Percentiles rank a stretch among this genome's conserved stretches.
Conservation (phyloP, 1,140 invertebrate species). For the Drosophila pseudoananassae region DNA sequence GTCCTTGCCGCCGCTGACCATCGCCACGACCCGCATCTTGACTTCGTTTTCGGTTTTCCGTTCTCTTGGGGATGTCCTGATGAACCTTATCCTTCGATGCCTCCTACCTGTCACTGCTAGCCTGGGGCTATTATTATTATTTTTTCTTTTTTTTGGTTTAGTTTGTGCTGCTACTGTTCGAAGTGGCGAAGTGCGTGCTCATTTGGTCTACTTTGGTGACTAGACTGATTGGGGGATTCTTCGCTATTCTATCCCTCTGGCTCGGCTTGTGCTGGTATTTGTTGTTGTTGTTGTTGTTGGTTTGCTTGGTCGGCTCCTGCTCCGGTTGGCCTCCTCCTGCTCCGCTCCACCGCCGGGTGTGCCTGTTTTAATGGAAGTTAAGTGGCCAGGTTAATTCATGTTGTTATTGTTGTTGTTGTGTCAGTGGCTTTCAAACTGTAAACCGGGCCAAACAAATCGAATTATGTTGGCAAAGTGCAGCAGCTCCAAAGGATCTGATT, state of each 20-base stretch:
- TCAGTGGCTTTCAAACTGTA: conserved; percentile 18
- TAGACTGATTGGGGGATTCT: conserved; percentile 46
- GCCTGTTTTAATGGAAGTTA: not conserved
- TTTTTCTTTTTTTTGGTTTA: conserved; percentile 54
- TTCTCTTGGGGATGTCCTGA: not conserved
- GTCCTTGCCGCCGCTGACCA: conserved; percentile 99
- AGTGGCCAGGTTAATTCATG: conserved; percentile 16
- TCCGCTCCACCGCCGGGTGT: conserved; percentile 9
- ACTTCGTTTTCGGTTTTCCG: not conserved
- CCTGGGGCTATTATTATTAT: not conserved
- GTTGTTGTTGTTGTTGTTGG: not conserved
- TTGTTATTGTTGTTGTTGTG: conserved; percentile 11
- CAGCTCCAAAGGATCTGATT: conserved; percentile 30
- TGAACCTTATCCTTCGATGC: not conserved
- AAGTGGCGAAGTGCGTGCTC: conserved; percentile 54
- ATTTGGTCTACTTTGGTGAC: conserved; percentile 78
- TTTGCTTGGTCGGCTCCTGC: not conserved
- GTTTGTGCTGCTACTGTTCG: conserved; percentile 34
- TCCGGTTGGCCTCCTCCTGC: conserved; percentile 1
- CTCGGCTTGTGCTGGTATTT: not conserved
- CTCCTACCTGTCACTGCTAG: not conserved
- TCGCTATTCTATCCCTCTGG: too few species aligned
- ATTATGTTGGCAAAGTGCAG: conserved; percentile 13
- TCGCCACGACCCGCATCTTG: conserved; percentile 93
- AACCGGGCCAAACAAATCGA: conserved; percentile 13